Evolutionary conservation across 1,140 invertebrate species (phyloP), one percentile per base, ranked within the genome.

Genomic region (Temnothorax nylanderi): DNA sequence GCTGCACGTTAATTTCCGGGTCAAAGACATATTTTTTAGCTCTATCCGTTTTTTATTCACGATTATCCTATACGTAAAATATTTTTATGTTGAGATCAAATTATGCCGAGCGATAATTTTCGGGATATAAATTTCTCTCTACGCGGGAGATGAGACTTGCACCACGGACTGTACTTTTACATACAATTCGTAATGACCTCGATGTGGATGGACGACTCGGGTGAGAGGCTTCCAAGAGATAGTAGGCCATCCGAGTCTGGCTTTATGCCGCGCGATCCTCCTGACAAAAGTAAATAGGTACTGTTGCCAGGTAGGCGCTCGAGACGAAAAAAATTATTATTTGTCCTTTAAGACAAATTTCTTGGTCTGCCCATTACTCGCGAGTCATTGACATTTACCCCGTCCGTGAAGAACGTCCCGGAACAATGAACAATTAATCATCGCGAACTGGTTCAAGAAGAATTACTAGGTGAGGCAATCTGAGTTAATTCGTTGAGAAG

Each of bases 151-250:
- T 60, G 71, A 90, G 74, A 80, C 34, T 91, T 87, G 60, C 80
- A 81, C n/a, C 71, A 51, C 58, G 0, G 90, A 90, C 89, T 90
- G 90, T 91, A 90, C 89, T 71, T 76, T 81, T 71, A 88, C 75
- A 56, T 90, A 93, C 89, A 92, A 93, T 93, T 94, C 91, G 89
- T 94, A 93, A 93, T 94, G 94, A 95, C 94, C 94, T 95, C 94
- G 94, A 95, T 95, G 94, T 90, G 93, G 94, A 94, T 94, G 93
- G 91, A 93, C 93, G 93, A 92, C 92, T 92, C 89, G 92, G 93
- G 94, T 95, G 94, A 94, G 94, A 95, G 94, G 94, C 93, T 92
- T 94, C 92, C 75, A 91, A 88, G 93, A 93, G 93, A 95, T 95
- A 94, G 94, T 95, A 95, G 94, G 94, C 94, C 94, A 95, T 94